Evolutionary conservation across 2,797 vertebrate genomes (phyloP).

Genomic region (Cuniculus paca): DNA sequence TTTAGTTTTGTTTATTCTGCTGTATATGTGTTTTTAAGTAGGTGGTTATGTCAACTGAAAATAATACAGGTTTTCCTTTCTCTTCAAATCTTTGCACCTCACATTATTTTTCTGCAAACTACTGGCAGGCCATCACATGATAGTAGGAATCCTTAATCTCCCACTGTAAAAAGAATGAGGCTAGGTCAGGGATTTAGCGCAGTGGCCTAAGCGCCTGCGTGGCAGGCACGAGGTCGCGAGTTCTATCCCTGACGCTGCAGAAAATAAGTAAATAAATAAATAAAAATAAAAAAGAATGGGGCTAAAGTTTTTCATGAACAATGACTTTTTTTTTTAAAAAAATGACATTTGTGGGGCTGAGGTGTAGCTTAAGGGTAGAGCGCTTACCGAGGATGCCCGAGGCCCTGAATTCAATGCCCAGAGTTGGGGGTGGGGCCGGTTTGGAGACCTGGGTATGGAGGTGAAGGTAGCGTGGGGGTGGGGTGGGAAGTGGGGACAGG

Average conservation of each 20-base stretch:
- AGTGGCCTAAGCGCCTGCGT: too few species aligned
- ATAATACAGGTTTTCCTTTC: not conserved
- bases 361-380: not conserved
- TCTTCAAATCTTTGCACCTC: not conserved
- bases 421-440: too few species aligned
- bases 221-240: too few species aligned
- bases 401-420: not conserved
- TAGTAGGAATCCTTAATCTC: not conserved
- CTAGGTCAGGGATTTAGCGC: too few species aligned
- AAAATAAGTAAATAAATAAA: too few species aligned
- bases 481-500: too few species aligned
- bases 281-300: not conserved
- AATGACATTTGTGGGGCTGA: not conserved
- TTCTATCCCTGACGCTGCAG: too few species aligned
- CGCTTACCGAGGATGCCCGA: not conserved
- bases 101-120: not conserved
- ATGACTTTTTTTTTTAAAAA: not conserved
- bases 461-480: too few species aligned
- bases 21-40: not conserved
- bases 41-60: not conserved
- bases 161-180: not conserved
- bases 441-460: too few species aligned
- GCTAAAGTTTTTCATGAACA: not conserved
- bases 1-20: constrained; percentile 13
- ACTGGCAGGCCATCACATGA: not conserved